Percentiles rank a stretch among this genome's conserved stretches.
These are phyloP conservation scores for Clytia hemisphaerica DNA, from an alignment of 30 jellyfish, hydroid and myxozoan species.

Conservation along the genomic window DNA sequence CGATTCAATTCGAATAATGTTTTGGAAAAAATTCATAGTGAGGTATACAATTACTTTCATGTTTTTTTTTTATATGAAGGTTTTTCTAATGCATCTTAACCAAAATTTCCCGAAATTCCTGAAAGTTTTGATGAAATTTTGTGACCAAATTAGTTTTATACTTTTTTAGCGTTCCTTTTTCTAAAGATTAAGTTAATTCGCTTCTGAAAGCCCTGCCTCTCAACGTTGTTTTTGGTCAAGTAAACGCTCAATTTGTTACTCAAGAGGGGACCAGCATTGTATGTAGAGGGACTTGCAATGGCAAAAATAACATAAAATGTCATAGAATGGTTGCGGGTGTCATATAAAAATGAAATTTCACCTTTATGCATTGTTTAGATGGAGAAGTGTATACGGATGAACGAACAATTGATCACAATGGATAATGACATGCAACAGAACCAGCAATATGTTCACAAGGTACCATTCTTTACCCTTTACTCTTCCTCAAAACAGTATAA, in stretches of 20 bases:
- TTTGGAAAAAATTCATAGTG: conserved; percentile 51
- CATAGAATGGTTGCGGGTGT: too few relatives aligned
- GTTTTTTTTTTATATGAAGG: neutral
- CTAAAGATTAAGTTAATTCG: too few relatives aligned
- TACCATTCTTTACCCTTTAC: neutral
- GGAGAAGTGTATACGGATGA: conserved; percentile 54
- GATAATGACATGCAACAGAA: conserved; percentile 74
- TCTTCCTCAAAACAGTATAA: neutral
- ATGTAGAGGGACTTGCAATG: too few relatives aligned
- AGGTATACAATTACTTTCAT: too few relatives aligned
- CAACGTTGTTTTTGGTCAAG: too few relatives aligned
- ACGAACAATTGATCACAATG: conserved; percentile 73
- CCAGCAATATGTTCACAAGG: conserved; percentile 91
- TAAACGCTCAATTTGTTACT: too few relatives aligned
- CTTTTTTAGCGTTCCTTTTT: neutral
- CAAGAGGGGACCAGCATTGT: too few relatives aligned
- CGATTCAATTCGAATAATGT: conserved; percentile 59
- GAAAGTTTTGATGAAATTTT: neutral
- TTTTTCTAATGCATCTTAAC: neutral
- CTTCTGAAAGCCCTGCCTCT: too few relatives aligned
- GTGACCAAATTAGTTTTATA: neutral
- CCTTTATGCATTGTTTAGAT: conserved; percentile 30
- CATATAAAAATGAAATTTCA: too few relatives aligned
- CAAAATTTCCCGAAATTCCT: neutral
- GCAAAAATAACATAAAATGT: too few relatives aligned